phyloP scores from a whole-genome alignment of 2,888 invertebrate genomes.

The Biston stratarius region DNA sequence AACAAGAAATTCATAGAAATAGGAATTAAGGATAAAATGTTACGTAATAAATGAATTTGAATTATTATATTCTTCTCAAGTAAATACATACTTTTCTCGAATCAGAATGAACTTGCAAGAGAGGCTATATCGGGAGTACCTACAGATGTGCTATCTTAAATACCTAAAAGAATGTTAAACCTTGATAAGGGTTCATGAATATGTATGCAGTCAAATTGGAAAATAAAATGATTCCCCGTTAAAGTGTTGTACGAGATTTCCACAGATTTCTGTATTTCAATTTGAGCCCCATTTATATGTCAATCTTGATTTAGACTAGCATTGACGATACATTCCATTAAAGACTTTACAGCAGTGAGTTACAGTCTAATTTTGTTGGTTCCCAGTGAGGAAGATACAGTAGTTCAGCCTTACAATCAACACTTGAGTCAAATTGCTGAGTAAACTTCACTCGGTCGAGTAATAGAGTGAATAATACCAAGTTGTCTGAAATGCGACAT shows the following conservation, averaged over 20 bases:
- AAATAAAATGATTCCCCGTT: constrained; percentile 20
- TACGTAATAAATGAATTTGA: constrained; percentile 10
- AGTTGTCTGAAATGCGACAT: constrained; percentile 7
- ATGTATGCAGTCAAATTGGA: constrained; percentile 25
- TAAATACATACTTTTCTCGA: not conserved
- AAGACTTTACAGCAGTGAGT: not conserved
- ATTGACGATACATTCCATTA: not conserved
- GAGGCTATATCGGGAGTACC: constrained; percentile 9
- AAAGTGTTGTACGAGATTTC: constrained; percentile 18
- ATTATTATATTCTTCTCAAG: constrained; percentile 11
- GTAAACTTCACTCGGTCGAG: constrained; percentile 22
- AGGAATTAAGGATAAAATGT: not conserved
- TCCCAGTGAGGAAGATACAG: constrained; percentile 3
- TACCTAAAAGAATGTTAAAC: constrained; percentile 20
- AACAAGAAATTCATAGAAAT: constrained; percentile 1
- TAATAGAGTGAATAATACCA: constrained; percentile 15
- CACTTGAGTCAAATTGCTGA: constrained; percentile 30
- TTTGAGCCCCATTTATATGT: constrained; percentile 28
- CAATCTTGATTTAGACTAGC: constrained; percentile 27
- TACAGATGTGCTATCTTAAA: constrained; percentile 12
- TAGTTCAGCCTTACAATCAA: constrained; percentile 25
- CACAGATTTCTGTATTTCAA: constrained; percentile 33
- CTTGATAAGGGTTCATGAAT: constrained; percentile 24
- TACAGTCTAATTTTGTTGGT: constrained; percentile 8
- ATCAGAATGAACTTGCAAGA: not conserved